Base-by-base conservation (phyloP, 2,888 invertebrate species). In the Zele albiditarsus region DNA sequence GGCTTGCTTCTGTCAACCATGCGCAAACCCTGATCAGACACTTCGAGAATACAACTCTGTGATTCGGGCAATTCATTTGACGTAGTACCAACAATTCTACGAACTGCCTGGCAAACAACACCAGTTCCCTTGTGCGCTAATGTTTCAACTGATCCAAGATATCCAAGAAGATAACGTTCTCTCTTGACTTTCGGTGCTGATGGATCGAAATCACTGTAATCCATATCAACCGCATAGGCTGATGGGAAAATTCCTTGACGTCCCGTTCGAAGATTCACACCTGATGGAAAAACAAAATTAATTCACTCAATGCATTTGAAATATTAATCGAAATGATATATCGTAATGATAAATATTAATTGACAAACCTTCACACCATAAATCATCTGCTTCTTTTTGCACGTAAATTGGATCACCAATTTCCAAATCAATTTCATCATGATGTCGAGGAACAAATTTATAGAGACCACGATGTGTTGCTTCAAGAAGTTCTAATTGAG, bases 391-490 rank as follows among this genome's bases (percentile, higher is more conserved):
- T 89, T 98, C 98, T 87, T 96, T 97, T 87, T 97, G 96, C 81
- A 99, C 97, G 88, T 98, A 98, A 80, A 99, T 94, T 0, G 98
- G 97, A 90, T 99, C 99, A 0, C 99, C 99, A 75, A 98, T 98
- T 91, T 99, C 98, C 38, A 99, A 93, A 88, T 97, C 96, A 78
- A 99, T 95, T 90, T 99, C 98, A 85, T 98, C 98, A 79, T 95
- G 94, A 89, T 98, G 98, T 77, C 98, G 92, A 0, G 98, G 98
- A 84, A 98, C 93, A 87, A 99, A 99, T 88, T 97, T 97, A 90
- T 98, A 98, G 88, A 98, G 91, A 8, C 98, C 98, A 85, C 98
- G 92, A 88, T 98, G 98, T 28, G 98, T 98, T 2, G 97, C 97
- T 90, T 98, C 98, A 49, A 97, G 91, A 90, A 96, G 93, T 89